Evolutionary conservation across 2,113 vertebrate genomes (phyloP), one percentile per base, ranked within the genome.

Genomic region (Engystomops pustulosus): DNA sequence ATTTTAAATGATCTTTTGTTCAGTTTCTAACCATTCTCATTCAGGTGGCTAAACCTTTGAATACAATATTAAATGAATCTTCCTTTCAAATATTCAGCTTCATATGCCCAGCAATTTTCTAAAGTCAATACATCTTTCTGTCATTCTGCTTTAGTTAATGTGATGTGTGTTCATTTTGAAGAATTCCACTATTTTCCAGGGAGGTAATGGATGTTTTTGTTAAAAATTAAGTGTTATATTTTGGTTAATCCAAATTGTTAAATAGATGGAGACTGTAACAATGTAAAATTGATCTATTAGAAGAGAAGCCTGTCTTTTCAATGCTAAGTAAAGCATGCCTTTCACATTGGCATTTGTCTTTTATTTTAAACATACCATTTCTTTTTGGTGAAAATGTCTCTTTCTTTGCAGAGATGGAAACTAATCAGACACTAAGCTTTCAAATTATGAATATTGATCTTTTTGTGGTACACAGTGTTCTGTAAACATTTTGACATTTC

Each of bases 141-240:
- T 27, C 51, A 74, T 74, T 44, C 38, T 45, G 38, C 25, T 82
- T 74, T 82, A 60, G 38, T 74, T 72, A 74, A 62, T 83, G 15
- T 32, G 20, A 53, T 74, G 20, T 74, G 51, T 60, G 74, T 83
- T 83, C 80, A 83, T 58, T 38, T 23, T 47, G 69, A 74, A 60
- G 18, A 74, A 74, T 74, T 17, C 51, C 49, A 69, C 62, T 36
- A 81, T 51, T 53, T 81, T 81, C 25, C 44, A 47, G 38, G 23
- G 18, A 32, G 51, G 80, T 83, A 83, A 83, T 81, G 47, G 45
- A 70, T 81, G 79, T 81, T 70, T 81, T 70, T 70, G 79, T 81
- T 70, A 70, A 81, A 81, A 70, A 70, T 53, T 55, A 81, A 81
- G 65, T 55, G 32, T 67, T 38, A 47, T 12, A 70, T 81, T 81